Evolutionary conservation across 2,113 vertebrate genomes (phyloP).

Genomic region (Podilymbus podiceps): DNA sequence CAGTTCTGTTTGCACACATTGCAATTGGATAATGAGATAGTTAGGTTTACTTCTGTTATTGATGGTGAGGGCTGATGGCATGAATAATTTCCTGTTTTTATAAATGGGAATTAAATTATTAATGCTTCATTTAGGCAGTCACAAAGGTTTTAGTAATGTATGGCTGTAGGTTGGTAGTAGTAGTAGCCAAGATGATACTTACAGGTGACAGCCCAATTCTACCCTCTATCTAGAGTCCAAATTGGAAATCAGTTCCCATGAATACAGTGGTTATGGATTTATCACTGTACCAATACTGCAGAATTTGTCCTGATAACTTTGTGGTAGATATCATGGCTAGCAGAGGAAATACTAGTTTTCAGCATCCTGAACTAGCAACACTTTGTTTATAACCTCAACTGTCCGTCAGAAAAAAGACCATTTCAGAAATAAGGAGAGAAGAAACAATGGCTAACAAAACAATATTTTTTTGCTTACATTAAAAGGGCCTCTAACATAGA

Average conservation of each 20-base stretch:
- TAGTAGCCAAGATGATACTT: neutral
- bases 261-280: neutral
- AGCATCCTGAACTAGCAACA: neutral
- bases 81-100: conserved; percentile 81
- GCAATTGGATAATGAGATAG: conserved; percentile 79
- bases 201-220: neutral
- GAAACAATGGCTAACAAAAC: neutral
- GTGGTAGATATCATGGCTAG: neutral
- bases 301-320: neutral
- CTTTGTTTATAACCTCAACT: neutral
- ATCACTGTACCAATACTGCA: neutral
- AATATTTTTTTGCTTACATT: neutral
- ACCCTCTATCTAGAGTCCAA: neutral
- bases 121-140: conserved; percentile 75
- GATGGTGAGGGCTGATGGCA: conserved; percentile 70
- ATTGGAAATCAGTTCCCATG: neutral
- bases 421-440: neutral
- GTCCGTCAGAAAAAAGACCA: fast-evolving
- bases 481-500: neutral
- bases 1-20: conserved; percentile 80
- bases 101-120: conserved; percentile 82
- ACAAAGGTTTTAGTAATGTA: conserved; percentile 69
- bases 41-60: conserved; percentile 75
- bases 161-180: neutral
- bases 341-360: neutral